Base-by-base conservation (phyloP, 2,888 invertebrate species). In the Drosophila peninsularis region DNA sequence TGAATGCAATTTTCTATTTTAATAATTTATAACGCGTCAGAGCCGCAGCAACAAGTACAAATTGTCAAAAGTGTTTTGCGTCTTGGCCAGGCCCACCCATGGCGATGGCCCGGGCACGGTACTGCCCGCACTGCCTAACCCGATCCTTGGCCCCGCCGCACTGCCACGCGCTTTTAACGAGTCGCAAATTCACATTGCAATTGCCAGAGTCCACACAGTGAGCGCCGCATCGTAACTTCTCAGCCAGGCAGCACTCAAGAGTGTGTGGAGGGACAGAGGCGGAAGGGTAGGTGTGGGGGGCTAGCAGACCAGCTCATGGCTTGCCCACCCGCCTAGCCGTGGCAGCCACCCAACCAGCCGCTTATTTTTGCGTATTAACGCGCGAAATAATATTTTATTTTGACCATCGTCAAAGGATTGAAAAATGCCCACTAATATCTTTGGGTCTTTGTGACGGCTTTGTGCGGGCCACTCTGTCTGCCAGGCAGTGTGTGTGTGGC, bases 351-450 rank as follows among this genome's bases (percentile, higher is more conserved):
- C 82, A 84, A 88, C 75, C 73, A 76, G 87, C 64, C 67, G 76
- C 81, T 82, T 82, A 80, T 83, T 84, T 88, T 82, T 88, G 80
- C 89, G 91, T 86, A 91, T 90, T 90, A 90, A 90, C 91, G 90
- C 90, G 90, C 87, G 82, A 81, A 86, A 90, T 90, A 89, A 91
- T 90, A 90, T 90, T 85, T 86, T 85, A 85, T 86, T 89, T 89
- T 91, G 90, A 89, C 84, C 91, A 87, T 90, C 90, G 81, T 91
- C 91, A 91, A 92, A 91, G 90, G 91, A 90, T 91, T 91, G 92
- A 91, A 92, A 91, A 91, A 91, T 91, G 91, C 90, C 91, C 90
- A 89, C 90, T 89, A 91, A 91, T 91, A 86, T 89, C 87, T 90
- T 89, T 90, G 80, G 81, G 88, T 82, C 88, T 85, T 89, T 87